These are phyloP conservation scores for Koerneria pararmatus DNA, from an alignment of 2,888 invertebrate genomes.

Conservation along the genomic window DNA sequence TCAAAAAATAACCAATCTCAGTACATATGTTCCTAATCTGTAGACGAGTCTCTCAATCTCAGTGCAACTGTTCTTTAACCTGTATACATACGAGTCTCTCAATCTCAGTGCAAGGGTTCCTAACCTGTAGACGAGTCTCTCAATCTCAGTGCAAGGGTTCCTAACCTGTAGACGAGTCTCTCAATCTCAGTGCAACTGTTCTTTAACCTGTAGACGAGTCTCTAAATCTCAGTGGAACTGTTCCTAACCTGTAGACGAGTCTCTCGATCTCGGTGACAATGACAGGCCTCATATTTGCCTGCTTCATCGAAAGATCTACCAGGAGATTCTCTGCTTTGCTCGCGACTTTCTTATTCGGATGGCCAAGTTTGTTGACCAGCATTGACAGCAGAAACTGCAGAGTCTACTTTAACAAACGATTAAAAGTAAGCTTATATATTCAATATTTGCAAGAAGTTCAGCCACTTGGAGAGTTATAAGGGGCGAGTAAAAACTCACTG, in stretches of 20 bases:
- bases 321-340: conserved; percentile 82
- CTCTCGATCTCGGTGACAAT: conserved; percentile 84
- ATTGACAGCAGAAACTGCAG: conserved; percentile 69
- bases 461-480: too few species aligned
- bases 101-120: not conserved
- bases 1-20: too few species aligned
- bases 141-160: too few species aligned
- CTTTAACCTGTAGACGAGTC: not conserved
- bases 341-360: conserved; percentile 81
- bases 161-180: too few species aligned
- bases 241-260: conserved; percentile 69
- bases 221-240: not conserved
- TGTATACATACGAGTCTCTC: too few species aligned
- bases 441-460: too few species aligned
- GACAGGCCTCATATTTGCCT: conserved; percentile 85
- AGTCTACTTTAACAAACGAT: conserved; percentile 3
- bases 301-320: conserved; percentile 75
- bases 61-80: too few species aligned
- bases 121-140: not conserved
- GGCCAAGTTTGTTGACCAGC: conserved; percentile 90
- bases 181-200: not conserved
- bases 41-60: too few species aligned
- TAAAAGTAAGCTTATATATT: too few species aligned
- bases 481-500: too few species aligned
- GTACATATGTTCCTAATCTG: conserved; percentile 31